A percentile compares a stretch with the other conserved stretches of the same genome.
Evolutionary conservation across 2,888 invertebrate species (phyloP).

Genomic region (Enoplolaimus lenunculus): DNA sequence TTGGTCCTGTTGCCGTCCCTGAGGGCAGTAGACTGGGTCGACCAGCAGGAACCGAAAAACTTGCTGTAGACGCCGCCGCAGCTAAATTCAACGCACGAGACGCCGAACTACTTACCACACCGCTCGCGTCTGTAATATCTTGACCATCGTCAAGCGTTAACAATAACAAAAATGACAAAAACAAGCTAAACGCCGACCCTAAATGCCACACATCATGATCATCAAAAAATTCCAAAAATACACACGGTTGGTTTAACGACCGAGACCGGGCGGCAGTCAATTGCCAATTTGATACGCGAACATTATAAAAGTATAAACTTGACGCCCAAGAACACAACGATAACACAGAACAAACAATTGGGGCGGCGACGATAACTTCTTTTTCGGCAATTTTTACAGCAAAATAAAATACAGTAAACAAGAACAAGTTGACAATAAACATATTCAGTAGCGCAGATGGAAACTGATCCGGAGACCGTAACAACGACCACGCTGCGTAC

Average conservation of each 20-base stretch:
- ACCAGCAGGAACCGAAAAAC: too few relatives aligned
- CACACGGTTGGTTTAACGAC: background rate
- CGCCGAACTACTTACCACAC: too few relatives aligned
- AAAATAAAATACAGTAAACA: slow-evolving; percentile 12
- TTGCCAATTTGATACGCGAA: slow-evolving; percentile 2
- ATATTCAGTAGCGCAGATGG: slow-evolving; percentile 7
- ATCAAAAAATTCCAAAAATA: slow-evolving; percentile 8
- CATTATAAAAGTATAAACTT: background rate
- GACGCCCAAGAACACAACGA: background rate
- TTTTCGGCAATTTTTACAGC: background rate
- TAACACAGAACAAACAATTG: slow-evolving; percentile 1
- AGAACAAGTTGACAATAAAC: slow-evolving; percentile 4
- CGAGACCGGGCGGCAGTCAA: slow-evolving; percentile 1
- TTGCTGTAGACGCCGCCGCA: too few relatives aligned
- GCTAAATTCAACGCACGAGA: too few relatives aligned
- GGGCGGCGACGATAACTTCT: background rate
- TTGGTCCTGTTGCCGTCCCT: too few relatives aligned
- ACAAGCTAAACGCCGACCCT: slow-evolving; percentile 1
- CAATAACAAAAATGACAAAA: background rate
- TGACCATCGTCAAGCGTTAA: slow-evolving; percentile 11
- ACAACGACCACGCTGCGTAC: background rate
- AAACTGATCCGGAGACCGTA: background rate
- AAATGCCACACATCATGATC: slow-evolving; percentile 12
- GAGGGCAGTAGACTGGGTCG: too few relatives aligned
- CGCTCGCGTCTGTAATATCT: too few relatives aligned